Evolutionary conservation across 2,113 vertebrate genomes (phyloP).

Genomic region (Panurus biarmicus): DNA sequence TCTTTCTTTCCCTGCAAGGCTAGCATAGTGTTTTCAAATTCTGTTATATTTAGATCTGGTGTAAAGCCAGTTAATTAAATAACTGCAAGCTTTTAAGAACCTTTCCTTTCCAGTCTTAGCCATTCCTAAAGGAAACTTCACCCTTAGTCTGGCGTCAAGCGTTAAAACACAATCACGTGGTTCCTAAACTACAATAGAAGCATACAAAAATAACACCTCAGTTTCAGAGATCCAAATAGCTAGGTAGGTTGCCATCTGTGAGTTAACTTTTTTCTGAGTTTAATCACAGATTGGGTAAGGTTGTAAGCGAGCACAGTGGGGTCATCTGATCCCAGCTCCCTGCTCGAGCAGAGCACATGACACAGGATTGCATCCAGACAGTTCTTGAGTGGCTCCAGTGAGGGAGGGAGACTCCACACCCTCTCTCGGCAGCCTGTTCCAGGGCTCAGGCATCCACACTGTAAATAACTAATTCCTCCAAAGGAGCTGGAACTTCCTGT

Average conservation of each 20-base stretch:
- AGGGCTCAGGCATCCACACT: neutral
- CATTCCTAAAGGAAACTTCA: neutral
- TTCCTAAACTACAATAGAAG: neutral
- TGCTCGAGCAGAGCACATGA: neutral
- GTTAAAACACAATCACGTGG: neutral
- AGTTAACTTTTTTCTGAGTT: neutral
- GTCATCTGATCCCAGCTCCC: neutral
- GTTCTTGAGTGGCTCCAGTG: neutral
- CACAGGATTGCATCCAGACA: neutral
- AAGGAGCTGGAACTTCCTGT: neutral
- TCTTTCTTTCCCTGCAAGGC: neutral
- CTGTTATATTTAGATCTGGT: neutral
- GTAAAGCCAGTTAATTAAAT: neutral
- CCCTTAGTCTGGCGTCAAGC: neutral
- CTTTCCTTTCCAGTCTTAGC: neutral
- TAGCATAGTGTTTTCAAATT: neutral
- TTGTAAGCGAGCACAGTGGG: neutral
- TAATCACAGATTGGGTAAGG: neutral
- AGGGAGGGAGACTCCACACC: neutral
- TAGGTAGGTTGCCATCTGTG: neutral
- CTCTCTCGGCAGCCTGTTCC: neutral
- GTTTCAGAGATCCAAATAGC: neutral
- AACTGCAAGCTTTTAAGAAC: neutral
- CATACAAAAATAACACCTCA: neutral
- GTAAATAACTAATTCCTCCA: neutral